phyloP scores from a whole-genome alignment of 2,113 vertebrate genomes.

The Tautogolabrus adspersus region DNA sequence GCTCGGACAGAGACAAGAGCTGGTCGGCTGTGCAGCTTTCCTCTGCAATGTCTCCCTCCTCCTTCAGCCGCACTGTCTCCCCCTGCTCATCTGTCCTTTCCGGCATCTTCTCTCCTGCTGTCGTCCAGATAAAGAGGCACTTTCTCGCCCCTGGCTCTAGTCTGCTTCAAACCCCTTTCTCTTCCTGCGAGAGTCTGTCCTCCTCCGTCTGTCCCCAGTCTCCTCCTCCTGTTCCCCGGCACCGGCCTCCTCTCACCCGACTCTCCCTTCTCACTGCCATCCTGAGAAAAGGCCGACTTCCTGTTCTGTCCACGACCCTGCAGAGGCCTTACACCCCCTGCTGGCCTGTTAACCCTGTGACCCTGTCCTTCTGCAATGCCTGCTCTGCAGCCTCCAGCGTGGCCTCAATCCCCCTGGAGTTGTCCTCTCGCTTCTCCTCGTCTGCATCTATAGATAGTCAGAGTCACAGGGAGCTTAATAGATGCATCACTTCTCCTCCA shows the following conservation, averaged over 20 bases:
- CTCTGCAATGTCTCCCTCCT: constrained; percentile 60
- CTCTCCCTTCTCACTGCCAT: constrained; percentile 94
- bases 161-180: constrained; percentile 83
- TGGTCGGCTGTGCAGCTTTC: constrained; percentile 63
- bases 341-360: constrained; percentile 80
- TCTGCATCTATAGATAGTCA: constrained; percentile 75
- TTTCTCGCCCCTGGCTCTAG: constrained; percentile 88
- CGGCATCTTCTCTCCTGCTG: constrained; percentile 83
- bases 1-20: constrained; percentile 68
- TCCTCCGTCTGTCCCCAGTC: constrained; percentile 75
- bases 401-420: constrained; percentile 82
- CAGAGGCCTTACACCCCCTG: constrained; percentile 84
- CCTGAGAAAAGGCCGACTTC: constrained; percentile 89
- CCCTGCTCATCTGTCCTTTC: constrained; percentile 79
- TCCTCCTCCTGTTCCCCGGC: constrained; percentile 72
- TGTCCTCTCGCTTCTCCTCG: constrained; percentile 79
- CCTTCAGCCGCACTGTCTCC: constrained; percentile 73
- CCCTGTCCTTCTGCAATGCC: constrained; percentile 77
- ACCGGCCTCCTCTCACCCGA: constrained; percentile 85
- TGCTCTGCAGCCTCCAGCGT: constrained; percentile 86
- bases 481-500: constrained; percentile 22
- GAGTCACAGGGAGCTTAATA: constrained; percentile 39
- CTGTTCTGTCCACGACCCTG: constrained; percentile 74
- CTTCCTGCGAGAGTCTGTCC: constrained; percentile 83
- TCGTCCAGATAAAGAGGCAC: constrained; percentile 85